These are phyloP conservation scores for Drosophila paramelanica DNA, from an alignment of 2,888 invertebrate species.

Conservation along the genomic window DNA sequence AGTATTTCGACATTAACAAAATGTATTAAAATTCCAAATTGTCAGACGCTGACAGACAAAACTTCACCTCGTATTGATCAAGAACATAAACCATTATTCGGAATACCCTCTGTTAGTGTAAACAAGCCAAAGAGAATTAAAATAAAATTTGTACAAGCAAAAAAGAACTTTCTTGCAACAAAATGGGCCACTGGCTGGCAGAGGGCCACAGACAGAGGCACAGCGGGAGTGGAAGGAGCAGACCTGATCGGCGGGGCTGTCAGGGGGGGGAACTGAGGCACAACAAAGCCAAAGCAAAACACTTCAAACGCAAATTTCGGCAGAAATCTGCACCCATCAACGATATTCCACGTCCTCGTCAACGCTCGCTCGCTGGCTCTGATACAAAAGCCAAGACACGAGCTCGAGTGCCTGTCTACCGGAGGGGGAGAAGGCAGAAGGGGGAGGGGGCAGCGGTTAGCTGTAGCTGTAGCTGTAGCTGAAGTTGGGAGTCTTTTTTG, in stretches of 20 bases:
- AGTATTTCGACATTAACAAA: too few species aligned
- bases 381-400: slow-evolving; percentile 51
- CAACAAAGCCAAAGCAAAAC: slow-evolving; percentile 61
- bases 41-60: too few species aligned
- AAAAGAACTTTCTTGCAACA: slow-evolving; percentile 36
- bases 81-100: too few species aligned
- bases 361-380: slow-evolving; percentile 33
- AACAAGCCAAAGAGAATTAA: slow-evolving; percentile 55
- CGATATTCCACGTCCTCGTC: slow-evolving; percentile 62
- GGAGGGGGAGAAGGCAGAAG: not conserved
- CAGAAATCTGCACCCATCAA: slow-evolving; percentile 81
- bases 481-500: slow-evolving; percentile 17
- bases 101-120: not conserved
- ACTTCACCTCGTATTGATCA: too few species aligned
- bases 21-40: too few species aligned
- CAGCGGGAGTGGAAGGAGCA: not conserved
- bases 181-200: slow-evolving; percentile 43
- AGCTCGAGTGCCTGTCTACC: slow-evolving; percentile 33
- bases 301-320: slow-evolving; percentile 82
- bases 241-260: too few species aligned
- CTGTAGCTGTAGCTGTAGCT: not conserved
- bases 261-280: slow-evolving; percentile 6
- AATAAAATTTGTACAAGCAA: slow-evolving; percentile 58
- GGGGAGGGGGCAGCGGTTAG: not conserved
- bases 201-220: slow-evolving; percentile 9